These are phyloP conservation scores for Thermophis baileyi DNA, from an alignment of 2,113 vertebrate genomes.

Conservation along the genomic window DNA sequence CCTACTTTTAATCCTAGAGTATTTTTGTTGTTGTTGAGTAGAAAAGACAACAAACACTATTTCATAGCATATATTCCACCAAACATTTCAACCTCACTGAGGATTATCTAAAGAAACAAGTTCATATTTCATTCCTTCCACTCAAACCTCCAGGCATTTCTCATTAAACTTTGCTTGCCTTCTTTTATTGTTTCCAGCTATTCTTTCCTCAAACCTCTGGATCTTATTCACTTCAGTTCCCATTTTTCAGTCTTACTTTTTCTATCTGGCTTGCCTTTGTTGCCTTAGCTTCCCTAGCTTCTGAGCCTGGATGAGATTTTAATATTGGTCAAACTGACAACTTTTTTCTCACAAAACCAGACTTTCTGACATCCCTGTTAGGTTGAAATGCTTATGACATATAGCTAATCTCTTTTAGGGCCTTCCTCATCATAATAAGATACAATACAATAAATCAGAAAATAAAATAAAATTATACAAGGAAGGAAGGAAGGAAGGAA, in stretches of 20 bases:
- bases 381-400: neutral
- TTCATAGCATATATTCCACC: neutral
- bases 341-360: neutral
- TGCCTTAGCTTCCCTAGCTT: neutral
- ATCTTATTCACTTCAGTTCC: neutral
- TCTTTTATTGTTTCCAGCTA: neutral
- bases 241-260: neutral
- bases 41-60: neutral
- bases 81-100: neutral
- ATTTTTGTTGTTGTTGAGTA: neutral
- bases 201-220: neutral
- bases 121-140: neutral
- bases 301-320: neutral
- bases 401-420: neutral
- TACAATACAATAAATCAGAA: rapidly evolving
- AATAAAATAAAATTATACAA: neutral
- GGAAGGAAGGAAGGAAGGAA: neutral
- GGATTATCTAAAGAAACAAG: neutral
- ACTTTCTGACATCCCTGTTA: neutral
- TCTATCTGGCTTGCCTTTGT: neutral
- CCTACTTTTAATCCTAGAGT: neutral
- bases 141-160: neutral
- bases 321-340: neutral
- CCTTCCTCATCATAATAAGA: neutral
- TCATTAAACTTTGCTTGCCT: neutral